These are phyloP conservation scores for Anomalospiza imberbis DNA, from an alignment of 2,797 vertebrate species.

Conservation along the genomic window DNA sequence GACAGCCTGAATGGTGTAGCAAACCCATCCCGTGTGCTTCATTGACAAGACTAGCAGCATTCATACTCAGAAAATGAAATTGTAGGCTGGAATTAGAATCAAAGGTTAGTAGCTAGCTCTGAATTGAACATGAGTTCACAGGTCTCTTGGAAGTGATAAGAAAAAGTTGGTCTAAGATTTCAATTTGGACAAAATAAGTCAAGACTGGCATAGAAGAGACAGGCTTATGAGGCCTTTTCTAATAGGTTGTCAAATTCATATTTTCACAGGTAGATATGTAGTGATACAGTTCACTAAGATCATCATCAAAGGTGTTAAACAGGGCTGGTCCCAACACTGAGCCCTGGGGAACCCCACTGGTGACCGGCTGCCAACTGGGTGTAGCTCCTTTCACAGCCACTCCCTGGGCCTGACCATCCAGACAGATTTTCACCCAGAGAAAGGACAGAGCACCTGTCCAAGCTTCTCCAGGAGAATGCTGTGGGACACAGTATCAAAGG, in stretches of 20 bases:
- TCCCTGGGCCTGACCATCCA: not conserved
- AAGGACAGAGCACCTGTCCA: not conserved
- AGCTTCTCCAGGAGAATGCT: not conserved
- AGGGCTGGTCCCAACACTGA: not conserved
- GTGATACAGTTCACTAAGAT: not conserved
- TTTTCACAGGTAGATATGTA: not conserved
- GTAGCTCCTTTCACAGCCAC: not conserved
- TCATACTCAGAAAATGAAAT: not conserved
- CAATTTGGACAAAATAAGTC: not conserved
- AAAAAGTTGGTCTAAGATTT: not conserved
- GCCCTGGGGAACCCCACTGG: not conserved
- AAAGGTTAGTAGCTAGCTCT: not conserved
- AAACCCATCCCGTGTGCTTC: not conserved
- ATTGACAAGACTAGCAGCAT: not conserved
- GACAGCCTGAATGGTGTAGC: not conserved
- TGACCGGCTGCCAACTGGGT: not conserved
- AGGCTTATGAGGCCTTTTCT: not conserved
- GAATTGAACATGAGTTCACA: not conserved
- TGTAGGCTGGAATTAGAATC: not conserved
- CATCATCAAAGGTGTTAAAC: not conserved
- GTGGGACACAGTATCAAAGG: not conserved
- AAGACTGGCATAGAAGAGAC: not conserved
- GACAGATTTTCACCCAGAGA: accelerated
- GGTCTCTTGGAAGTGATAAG: accelerated
- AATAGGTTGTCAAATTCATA: not conserved